Evolutionary conservation across 2,797 vertebrate genomes (phyloP), one percentile per base, ranked within the genome.

Genomic region (Channallabes apus): DNA sequence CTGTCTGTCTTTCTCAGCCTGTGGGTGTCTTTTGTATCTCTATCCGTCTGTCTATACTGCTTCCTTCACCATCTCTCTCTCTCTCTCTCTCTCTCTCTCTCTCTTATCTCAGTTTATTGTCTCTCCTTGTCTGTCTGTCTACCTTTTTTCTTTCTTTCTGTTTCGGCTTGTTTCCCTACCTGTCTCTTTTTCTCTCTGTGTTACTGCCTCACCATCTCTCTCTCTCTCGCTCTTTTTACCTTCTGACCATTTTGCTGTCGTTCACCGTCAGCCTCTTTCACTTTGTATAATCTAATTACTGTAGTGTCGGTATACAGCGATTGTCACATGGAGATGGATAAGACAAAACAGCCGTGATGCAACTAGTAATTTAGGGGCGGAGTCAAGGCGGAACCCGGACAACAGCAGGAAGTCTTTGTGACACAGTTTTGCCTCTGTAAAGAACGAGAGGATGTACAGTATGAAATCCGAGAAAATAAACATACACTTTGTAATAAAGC

Each of bases 111-210:
- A 46, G 41, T 46, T 41, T 46, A 46, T 46, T 27, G 11, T 27
- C n/a, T 15, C n/a, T 5, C 4, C 62, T 27, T n/a, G n/a, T 32
- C 4, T 20, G 8, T 20, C 2, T 22, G 6, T 35, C 32, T 68
- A 2, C 7, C 29, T 8, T 6, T 29, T 0, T 27, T 11, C 15
- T 67, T 6, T 68, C 65, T 67, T 2, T 68, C 17, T 68, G 11
- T 4, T 7, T 12, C 2, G 3, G 0, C 15, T 14, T 15, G 1
- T 17, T 5, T 17, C n/a, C 15, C 3, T 32, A 4, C 20, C 29
- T 68, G 4, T 32, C 15, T 32, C 2, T 35, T 6, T 68, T 20
- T 20, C 6, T 35, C 4, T 38, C 15, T 11, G 2, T 38, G 6
- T 69, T 2, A 20, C 32, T 69, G 32, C 38, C 15, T 35, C 14